Conservation (phyloP, 1,140 invertebrate genomes). For the Drosophila eugracilis region DNA sequence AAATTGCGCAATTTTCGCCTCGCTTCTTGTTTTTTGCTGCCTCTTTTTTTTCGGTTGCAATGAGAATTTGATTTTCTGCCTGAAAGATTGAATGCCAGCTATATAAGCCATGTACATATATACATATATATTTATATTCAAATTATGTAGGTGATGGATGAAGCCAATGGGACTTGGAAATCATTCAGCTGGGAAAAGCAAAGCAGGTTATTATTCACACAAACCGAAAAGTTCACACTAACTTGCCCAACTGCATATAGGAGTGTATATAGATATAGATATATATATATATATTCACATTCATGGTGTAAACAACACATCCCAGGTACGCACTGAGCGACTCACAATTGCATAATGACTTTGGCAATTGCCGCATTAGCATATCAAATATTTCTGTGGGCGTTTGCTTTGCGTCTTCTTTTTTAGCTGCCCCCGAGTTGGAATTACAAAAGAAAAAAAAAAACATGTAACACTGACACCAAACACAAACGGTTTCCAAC, state of each 20-base stretch:
- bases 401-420: slow-evolving; percentile 17
- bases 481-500: slow-evolving; percentile 65
- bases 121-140: slow-evolving; percentile 16
- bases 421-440: slow-evolving; percentile 30
- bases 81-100: slow-evolving; percentile 28
- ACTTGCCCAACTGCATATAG: slow-evolving; percentile 26
- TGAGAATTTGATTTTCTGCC: slow-evolving; percentile 21
- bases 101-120: neutral
- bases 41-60: slow-evolving; percentile 7
- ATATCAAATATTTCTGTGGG: slow-evolving; percentile 55
- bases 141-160: slow-evolving; percentile 21
- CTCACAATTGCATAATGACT: slow-evolving; percentile 49
- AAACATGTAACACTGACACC: slow-evolving; percentile 57
- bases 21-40: slow-evolving; percentile 28
- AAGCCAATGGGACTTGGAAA: slow-evolving; percentile 7
- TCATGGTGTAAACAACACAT: slow-evolving; percentile 2
- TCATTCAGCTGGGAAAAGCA: slow-evolving; percentile 7
- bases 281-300: neutral
- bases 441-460: slow-evolving; percentile 28
- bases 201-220: slow-evolving; percentile 15
- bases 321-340: slow-evolving; percentile 33
- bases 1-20: slow-evolving; percentile 64
- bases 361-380: slow-evolving; percentile 52
- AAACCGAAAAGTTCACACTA: slow-evolving; percentile 23
- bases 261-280: slow-evolving; percentile 2